A percentile compares a stretch with the other conserved stretches of the same genome.
Evolutionary conservation across 2,113 vertebrate genomes (phyloP).

Genomic region (Dicentrarchus labrax): DNA sequence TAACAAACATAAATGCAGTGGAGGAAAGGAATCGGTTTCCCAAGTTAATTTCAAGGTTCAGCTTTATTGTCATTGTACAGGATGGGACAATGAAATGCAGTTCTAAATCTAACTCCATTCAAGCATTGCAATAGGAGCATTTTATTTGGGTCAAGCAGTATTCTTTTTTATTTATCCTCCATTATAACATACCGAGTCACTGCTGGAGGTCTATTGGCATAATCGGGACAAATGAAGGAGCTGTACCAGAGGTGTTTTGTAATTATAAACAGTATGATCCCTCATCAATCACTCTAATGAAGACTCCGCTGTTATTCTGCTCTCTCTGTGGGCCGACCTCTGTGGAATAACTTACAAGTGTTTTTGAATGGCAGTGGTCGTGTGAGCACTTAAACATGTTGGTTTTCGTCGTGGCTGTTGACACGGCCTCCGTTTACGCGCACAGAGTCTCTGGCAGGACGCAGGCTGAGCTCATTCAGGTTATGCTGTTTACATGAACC

Average conservation of each 20-base stretch:
- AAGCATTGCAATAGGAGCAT: background rate
- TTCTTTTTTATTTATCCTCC: constrained; percentile 20
- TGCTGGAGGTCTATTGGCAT: constrained; percentile 57
- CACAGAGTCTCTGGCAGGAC: background rate
- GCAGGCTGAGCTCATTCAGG: constrained; percentile 9
- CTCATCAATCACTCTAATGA: constrained; percentile 76
- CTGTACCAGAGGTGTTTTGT: constrained; percentile 52
- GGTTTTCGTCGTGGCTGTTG: background rate
- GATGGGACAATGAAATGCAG: too few species aligned
- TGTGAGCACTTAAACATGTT: background rate
- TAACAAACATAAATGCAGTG: background rate
- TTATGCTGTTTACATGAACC: constrained; percentile 32
- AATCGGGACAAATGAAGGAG: constrained; percentile 69
- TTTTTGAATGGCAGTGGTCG: constrained; percentile 26
- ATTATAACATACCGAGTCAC: constrained; percentile 1
- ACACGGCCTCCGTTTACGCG: background rate
- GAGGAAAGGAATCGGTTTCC: background rate
- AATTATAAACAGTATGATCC: constrained; percentile 66
- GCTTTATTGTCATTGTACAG: too few species aligned
- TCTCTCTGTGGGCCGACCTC: constrained; percentile 21
- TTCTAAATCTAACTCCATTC: background rate
- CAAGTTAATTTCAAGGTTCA: background rate
- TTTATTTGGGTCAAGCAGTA: constrained; percentile 44
- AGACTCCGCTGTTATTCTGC: constrained; percentile 49
- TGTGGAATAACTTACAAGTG: constrained; percentile 45